Evolutionary conservation across 2,888 invertebrate species (phyloP), one percentile per base, ranked within the genome.

Genomic region (Branchinecta sandiegonensis): DNA sequence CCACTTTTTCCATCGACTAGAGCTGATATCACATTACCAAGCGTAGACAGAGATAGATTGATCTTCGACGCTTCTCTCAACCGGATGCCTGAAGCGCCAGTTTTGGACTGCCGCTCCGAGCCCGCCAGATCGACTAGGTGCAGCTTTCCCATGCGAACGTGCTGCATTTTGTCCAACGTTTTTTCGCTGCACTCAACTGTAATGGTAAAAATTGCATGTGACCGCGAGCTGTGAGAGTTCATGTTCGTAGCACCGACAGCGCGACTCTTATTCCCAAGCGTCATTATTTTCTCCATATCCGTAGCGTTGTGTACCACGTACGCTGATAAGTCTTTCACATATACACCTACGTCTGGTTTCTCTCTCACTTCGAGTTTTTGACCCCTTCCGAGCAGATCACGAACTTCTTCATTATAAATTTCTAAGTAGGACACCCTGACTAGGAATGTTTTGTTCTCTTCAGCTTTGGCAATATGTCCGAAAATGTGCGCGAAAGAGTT

Each of bases 401-500:
- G 84, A 0, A 99, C 94, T 79, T 99, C 97, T 79, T 99, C 99
- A 78, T 99, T 99, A 80, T 99, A 99, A 71, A 99, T 97, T 82
- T 99, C 97, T 78, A 99, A 82, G 78, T 97, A 99, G 0, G 97
- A 95, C 8, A 96, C 96, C 73, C 96, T 86, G 8, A 99, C 97
- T 67, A 97, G 82, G 79, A 99, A 99, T 75, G 90, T 91, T 74
- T 90, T 89, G 76, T 91, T 88, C 70, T 90, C 93, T 69, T 86
- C 88, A 1, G 94, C 92, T 76, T 93, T 90, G 0, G 97, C 92
- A 73, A 99, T 99, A 75, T 94, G 92, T 47, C 94, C 94, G 80
- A 99, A 99, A 73, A 99, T 93, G 75, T 99, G 99, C 0, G 96
- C 96, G 80, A 99, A 99, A 0, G 95, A 94, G 80, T 99, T 97